Percentiles rank a stretch among this genome's conserved stretches.
These are phyloP conservation scores for Musca domestica DNA, from an alignment of 1,140 invertebrate genomes.

Conservation along the genomic window DNA sequence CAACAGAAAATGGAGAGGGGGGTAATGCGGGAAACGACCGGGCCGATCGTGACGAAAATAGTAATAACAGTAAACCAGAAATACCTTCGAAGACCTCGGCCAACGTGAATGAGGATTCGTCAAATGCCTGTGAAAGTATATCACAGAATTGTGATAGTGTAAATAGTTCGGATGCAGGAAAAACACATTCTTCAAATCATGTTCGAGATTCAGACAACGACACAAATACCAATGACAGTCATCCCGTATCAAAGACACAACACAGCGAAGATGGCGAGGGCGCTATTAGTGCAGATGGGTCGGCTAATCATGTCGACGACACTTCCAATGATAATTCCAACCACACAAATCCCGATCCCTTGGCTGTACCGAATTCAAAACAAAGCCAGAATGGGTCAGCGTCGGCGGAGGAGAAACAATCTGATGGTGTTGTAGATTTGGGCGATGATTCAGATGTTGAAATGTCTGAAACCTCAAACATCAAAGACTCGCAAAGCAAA, in stretches of 20 bases:
- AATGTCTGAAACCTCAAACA: conserved; percentile 28
- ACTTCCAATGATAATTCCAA: conserved; percentile 9
- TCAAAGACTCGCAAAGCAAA: not conserved
- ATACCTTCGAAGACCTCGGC: not conserved
- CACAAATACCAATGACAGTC: conserved; percentile 18
- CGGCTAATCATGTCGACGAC: conserved; percentile 12
- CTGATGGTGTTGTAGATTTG: conserved; percentile 25
- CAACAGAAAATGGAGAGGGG: conserved; percentile 37
- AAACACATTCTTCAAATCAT: conserved; percentile 32
- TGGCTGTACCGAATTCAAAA: conserved; percentile 6
- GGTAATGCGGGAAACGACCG: conserved; percentile 16
- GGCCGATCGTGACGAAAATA: not conserved
- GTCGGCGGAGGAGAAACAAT: conserved; percentile 17
- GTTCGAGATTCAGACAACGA: conserved; percentile 9
- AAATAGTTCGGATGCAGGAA: conserved; percentile 43
- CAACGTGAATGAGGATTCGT: conserved; percentile 19
- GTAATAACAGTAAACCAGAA: not conserved
- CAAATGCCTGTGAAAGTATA: conserved; percentile 15
- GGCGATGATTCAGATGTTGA: conserved; percentile 49
- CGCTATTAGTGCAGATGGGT: not conserved
- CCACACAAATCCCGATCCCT: not conserved
- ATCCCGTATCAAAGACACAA: conserved; percentile 30
- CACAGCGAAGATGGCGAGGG: conserved; percentile 27
- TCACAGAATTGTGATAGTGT: conserved; percentile 33
- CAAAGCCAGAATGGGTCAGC: conserved; percentile 42